Evolutionary conservation across 2,888 invertebrate genomes (phyloP), one percentile per base, ranked within the genome.

Genomic region (Kuschelorhynchus macadamiae): DNA sequence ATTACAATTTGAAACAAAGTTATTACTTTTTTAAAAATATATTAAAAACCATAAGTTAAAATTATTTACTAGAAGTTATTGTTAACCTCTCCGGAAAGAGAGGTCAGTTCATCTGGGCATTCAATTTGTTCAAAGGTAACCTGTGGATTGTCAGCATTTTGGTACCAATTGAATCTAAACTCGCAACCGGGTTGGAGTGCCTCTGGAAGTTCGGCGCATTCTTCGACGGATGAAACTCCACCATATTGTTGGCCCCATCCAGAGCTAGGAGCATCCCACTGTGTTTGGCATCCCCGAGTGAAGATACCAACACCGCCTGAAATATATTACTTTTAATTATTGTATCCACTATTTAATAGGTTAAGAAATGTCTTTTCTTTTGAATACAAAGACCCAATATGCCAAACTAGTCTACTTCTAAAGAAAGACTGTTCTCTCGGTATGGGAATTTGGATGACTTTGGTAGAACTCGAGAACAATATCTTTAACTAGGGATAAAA

Each of bases 241-340:
- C 71, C 72, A 44, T 72, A 71, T 42, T 71, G 73, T 8, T 71
- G 64, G 33, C 74, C 75, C 75, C 75, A 75, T 12, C 73, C 74
- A 14, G 36, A 49, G 30, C n/a, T n/a, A 4, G 69, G 67, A 8
- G 70, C 49, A 30, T 70, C 42, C 74, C 74, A 74, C 53, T 74
- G 72, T 12, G 65, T 55, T 17, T 20, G 21, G 41, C 74, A 75
- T 11, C 74, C 74, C 42, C 59, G 42, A 4, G 71, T 73, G 59
- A 70, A 73, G 33, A 70, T 63, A 25, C 75, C 75, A 1, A 74
- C 71, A 46, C 75, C 75, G 39, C 71, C 72, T 47, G 61, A 63
- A 33, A 42, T 25, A 25, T n/a, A n/a, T n/a, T n/a, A n/a, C n/a
- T n/a, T n/a, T n/a, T n/a, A n/a, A n/a, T n/a, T n/a, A n/a, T n/a